Evolutionary conservation across 2,797 vertebrate species (phyloP), one percentile per base, ranked within the genome.

Genomic region (Anguilla marmorata): DNA sequence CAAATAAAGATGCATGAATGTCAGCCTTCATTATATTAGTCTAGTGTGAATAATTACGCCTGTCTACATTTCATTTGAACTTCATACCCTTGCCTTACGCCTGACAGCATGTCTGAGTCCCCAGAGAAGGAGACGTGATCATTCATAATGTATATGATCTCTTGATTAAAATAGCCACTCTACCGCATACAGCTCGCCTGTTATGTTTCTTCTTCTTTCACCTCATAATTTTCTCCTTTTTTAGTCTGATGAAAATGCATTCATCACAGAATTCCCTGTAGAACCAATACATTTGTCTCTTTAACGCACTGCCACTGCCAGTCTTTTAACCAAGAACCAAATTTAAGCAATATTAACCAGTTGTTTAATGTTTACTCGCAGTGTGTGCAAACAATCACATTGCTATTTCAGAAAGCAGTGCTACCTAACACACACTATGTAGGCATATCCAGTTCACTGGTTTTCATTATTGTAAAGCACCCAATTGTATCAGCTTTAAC

Each of bases 61-160:
- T 11, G 21, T 50, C 79, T 82, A 48, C 45, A 50, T 82, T 82
- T 82, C 24, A 50, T 82, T 50, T 50, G 45, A 82, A n/a, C 45
- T 24, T 45, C 45, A 24, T n/a, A n/a, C 19, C 45, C 79, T n/a
- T 24, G 19, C 79, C 41, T 48, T 50, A 82, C 5, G 24, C 41
- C n/a, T 19, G 45, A n/a, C 45, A 48, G 79, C 19, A 27, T 21
- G 21, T 1, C 19, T 50, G 21, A n/a, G 45, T 50, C 41, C 45
- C 41, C 4, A 50, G 79, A 24, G 79, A 50, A 48, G 41, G 79
- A 50, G 79, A 82, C 41, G 79, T 50, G 79, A 82, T 82, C 45
- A 50, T 82, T 82, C 79, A 82, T 82, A 82, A 82, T 82, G 41
- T 50, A 48, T 82, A 48, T 82, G 79, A 82, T 82, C 41, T 82